These are phyloP conservation scores for Aspidiotus rigidus DNA, from an alignment of 2,888 invertebrate genomes.

Conservation along the genomic window DNA sequence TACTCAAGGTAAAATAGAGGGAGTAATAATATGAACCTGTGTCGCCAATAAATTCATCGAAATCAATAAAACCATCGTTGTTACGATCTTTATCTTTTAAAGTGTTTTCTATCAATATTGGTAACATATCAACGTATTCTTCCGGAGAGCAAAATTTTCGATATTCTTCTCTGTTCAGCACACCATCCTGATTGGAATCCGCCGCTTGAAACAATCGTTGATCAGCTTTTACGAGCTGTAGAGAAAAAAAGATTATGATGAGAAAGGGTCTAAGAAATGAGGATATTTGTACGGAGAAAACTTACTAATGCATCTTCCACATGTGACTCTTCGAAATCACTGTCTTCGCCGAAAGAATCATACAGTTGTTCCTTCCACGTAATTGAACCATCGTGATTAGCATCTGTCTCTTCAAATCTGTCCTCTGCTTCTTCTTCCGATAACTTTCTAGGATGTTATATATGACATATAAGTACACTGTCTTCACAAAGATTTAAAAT, in stretches of 20 bases:
- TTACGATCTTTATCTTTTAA: conserved; percentile 77
- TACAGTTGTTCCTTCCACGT: conserved; percentile 85
- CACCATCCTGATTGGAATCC: conserved; percentile 71
- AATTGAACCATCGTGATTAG: conserved; percentile 67
- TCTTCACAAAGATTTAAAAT: not conserved
- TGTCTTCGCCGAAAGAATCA: conserved; percentile 69
- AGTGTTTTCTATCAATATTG: conserved; percentile 67
- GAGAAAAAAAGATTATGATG: conserved; percentile 31
- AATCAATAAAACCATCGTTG: conserved; percentile 72
- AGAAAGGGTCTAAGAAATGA: not conserved
- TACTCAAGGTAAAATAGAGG: too few relatives aligned
- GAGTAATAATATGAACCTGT: conserved; percentile 44
- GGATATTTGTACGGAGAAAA: not conserved
- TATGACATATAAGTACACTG: too few relatives aligned
- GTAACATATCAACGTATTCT: conserved; percentile 80
- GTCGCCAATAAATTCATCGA: conserved; percentile 72
- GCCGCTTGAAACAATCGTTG: conserved; percentile 76
- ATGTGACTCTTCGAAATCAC: conserved; percentile 42
- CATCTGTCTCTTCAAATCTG: conserved; percentile 75
- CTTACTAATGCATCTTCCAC: conserved; percentile 40
- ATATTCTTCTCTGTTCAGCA: conserved; percentile 68
- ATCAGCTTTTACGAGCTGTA: conserved; percentile 64
- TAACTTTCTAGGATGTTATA: conserved; percentile 52
- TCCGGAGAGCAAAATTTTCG: conserved; percentile 86
- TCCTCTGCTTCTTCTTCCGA: conserved; percentile 80